A percentile compares a stretch with the other conserved stretches of the same genome.
Evolutionary conservation across 2,888 invertebrate genomes (phyloP).

Genomic region (Atherix ibis): DNA sequence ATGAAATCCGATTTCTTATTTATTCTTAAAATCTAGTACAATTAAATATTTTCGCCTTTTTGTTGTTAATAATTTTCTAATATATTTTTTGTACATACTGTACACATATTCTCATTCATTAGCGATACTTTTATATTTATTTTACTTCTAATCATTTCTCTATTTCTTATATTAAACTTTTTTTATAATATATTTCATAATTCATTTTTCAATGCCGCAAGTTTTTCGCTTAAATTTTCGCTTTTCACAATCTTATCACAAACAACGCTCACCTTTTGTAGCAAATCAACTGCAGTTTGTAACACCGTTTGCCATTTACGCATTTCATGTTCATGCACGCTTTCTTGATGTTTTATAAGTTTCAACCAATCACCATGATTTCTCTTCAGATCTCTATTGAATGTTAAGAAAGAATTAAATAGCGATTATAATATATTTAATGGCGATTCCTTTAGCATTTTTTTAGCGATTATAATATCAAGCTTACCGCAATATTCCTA

Average conservation of each 20-base stretch:
- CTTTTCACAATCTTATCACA: conserved; percentile 28
- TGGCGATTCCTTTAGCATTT: no score
- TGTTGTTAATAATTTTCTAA: no score
- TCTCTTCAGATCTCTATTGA: conserved; percentile 56
- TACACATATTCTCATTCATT: no score
- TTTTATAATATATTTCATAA: conserved; percentile 12
- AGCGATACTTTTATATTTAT: no score
- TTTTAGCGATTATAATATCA: no score
- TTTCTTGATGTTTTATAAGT: conserved; percentile 63
- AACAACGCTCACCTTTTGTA: conserved; percentile 50
- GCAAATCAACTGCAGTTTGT: conserved; percentile 50
- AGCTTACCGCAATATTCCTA: no score
- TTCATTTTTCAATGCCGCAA: conserved; percentile 18
- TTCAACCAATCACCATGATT: conserved; percentile 70
- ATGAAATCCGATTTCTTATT: no score
- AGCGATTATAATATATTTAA: background rate
- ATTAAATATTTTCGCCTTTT: no score
- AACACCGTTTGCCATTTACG: conserved; percentile 67
- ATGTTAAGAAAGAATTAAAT: conserved; percentile 13
- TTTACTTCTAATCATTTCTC: no score
- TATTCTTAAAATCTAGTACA: no score
- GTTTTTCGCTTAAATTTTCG: conserved; percentile 22
- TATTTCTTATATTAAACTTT: no score
- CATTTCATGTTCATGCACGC: conserved; percentile 64
- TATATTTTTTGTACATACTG: no score